Percentiles rank a stretch among this genome's conserved stretches.
These are phyloP conservation scores for Geophilus truncorum DNA, from an alignment of 2,888 invertebrate species.

Conservation along the genomic window DNA sequence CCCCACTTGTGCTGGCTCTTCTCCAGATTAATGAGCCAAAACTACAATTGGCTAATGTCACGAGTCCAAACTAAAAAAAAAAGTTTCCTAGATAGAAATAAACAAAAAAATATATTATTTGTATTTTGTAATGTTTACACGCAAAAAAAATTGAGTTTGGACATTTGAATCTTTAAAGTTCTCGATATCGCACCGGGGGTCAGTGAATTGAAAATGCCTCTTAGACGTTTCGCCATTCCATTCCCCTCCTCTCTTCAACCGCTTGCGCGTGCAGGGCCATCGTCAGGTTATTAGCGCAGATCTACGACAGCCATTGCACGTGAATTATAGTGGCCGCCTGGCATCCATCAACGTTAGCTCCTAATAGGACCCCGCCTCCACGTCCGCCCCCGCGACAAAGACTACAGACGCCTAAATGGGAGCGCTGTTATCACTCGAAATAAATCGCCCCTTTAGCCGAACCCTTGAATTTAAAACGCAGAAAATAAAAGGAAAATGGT, in stretches of 20 bases:
- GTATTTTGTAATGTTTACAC: no score
- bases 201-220: not conserved
- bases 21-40: not conserved
- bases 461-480: not conserved
- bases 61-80: not conserved
- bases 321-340: not conserved
- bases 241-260: constrained; percentile 8
- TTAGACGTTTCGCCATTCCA: not conserved
- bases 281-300: constrained; percentile 29
- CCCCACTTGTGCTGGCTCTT: not conserved
- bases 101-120: not conserved
- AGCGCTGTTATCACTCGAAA: not conserved
- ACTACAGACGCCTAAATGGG: constrained; percentile 20
- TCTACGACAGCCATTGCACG: constrained; percentile 28
- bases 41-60: not conserved
- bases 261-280: not conserved
- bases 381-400: not conserved
- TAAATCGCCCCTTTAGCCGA: constrained; percentile 8
- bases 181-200: not conserved
- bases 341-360: constrained; percentile 11
- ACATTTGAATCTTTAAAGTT: not conserved
- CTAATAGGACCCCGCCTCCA: constrained; percentile 22
- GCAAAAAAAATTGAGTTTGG: no score
- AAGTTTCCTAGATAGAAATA: not conserved
- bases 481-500: not conserved